These are phyloP conservation scores for Neocrepidodera transversa DNA, from an alignment of 2,888 invertebrate species.

Conservation along the genomic window DNA sequence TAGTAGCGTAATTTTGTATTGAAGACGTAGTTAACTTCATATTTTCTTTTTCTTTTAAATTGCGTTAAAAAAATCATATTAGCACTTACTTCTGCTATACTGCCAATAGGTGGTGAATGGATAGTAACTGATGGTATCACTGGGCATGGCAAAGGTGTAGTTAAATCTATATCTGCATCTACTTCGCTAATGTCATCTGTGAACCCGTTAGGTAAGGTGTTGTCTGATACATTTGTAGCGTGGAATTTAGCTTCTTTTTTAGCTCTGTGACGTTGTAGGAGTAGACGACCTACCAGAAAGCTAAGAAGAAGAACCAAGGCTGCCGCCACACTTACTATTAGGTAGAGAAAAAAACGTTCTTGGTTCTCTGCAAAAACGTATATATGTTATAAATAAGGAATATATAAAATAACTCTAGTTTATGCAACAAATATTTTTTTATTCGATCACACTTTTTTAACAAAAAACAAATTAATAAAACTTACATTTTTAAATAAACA, in stretches of 20 bases:
- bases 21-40: too few relatives aligned
- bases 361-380: conserved; percentile 69
- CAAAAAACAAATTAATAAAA: too few relatives aligned
- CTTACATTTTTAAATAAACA: too few relatives aligned
- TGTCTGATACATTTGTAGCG: conserved; percentile 73
- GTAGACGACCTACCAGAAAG: conserved; percentile 74
- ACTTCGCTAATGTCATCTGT: conserved; percentile 88
- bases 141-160: conserved; percentile 68
- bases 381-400: too few relatives aligned
- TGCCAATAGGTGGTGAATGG: conserved; percentile 58
- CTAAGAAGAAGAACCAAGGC: conserved; percentile 76
- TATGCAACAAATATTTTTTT: too few relatives aligned
- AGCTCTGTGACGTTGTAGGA: conserved; percentile 70
- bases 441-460: too few relatives aligned
- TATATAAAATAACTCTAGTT: too few relatives aligned
- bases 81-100: conserved; percentile 54
- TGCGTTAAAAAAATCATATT: too few relatives aligned
- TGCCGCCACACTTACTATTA: conserved; percentile 77
- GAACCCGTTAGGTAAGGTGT: conserved; percentile 81
- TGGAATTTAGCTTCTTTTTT: conserved; percentile 73
- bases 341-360: conserved; percentile 83
- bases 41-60: too few relatives aligned
- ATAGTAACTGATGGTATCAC: conserved; percentile 68
- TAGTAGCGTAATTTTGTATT: too few relatives aligned
- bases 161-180: conserved; percentile 79